Evolutionary conservation across 2,797 vertebrate genomes (phyloP).

Genomic region (Lacerta viridis): DNA sequence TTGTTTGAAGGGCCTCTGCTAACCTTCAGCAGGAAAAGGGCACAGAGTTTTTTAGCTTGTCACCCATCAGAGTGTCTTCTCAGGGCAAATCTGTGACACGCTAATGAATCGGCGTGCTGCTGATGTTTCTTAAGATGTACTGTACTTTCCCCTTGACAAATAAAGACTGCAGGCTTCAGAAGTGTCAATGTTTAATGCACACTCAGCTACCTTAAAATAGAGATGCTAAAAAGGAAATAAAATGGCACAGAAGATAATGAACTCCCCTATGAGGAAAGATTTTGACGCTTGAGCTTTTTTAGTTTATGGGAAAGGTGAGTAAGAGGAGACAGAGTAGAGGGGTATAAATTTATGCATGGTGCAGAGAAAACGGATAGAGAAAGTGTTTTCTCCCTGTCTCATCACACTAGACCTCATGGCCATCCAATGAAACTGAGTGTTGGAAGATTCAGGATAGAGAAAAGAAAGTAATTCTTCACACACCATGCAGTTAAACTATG

Average conservation of each 20-base stretch:
- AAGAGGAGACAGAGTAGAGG: too few relatives aligned
- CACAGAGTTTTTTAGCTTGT: slow-evolving; percentile 40
- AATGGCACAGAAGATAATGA: background rate
- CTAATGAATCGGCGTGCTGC: background rate
- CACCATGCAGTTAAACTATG: too few relatives aligned
- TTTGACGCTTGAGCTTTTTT: too few relatives aligned
- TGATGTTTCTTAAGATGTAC: slow-evolving; percentile 41
- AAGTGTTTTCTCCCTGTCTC: too few relatives aligned
- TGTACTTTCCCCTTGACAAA: slow-evolving; percentile 42
- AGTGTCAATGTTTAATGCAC: slow-evolving; percentile 23
- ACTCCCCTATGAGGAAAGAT: background rate
- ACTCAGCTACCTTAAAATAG: slow-evolving; percentile 19
- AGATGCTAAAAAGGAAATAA: background rate
- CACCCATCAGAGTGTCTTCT: slow-evolving; percentile 33
- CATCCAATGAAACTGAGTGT: too few relatives aligned
- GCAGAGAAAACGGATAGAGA: too few relatives aligned
- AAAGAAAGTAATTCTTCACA: too few relatives aligned
- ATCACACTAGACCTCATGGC: too few relatives aligned
- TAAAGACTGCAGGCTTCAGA: slow-evolving; percentile 47
- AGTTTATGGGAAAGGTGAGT: too few relatives aligned
- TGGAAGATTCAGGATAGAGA: too few relatives aligned
- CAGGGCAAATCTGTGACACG: background rate
- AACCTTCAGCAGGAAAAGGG: slow-evolving; percentile 43
- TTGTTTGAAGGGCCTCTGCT: slow-evolving; percentile 19
- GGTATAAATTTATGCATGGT: too few relatives aligned